A percentile compares a stretch with the other conserved stretches of the same genome.
These are phyloP conservation scores for Erythrolamprus reginae DNA, from an alignment of 2,113 vertebrate genomes.

Conservation along the genomic window DNA sequence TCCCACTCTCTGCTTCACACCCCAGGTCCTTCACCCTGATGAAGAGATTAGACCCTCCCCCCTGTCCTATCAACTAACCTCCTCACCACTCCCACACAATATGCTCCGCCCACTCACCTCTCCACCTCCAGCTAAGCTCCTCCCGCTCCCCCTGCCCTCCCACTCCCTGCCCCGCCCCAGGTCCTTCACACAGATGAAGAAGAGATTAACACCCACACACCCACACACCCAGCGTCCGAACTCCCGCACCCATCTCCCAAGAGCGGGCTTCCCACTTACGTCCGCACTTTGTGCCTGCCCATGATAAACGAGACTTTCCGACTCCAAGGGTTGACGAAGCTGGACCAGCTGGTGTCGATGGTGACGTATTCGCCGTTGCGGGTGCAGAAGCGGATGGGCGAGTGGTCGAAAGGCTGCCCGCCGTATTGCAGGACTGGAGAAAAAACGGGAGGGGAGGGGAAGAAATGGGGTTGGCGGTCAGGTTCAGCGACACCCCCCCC, in stretches of 20 bases:
- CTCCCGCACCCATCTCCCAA: background rate
- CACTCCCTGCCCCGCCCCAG: no score
- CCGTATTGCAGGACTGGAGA: constrained; percentile 81
- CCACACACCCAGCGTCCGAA: rapidly evolving
- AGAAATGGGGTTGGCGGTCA: background rate
- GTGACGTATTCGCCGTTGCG: constrained; percentile 86
- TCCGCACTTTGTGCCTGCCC: constrained; percentile 89
- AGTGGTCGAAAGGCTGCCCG: constrained; percentile 84
- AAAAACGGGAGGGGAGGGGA: no score
- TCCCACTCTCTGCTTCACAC: background rate
- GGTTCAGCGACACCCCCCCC: rapidly evolving
- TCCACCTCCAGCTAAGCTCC: no score
- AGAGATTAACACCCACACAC: no score
- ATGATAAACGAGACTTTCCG: constrained; percentile 88
- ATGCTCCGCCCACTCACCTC: no score
- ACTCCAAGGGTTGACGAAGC: constrained; percentile 91
- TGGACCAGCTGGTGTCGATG: constrained; percentile 91
- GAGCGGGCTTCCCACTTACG: constrained; percentile 64
- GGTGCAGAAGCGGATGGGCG: constrained; percentile 82
- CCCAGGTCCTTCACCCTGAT: no score
- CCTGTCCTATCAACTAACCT: no score
- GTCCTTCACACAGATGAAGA: no score
- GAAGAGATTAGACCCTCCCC: no score
- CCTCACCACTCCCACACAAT: no score
- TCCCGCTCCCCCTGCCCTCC: no score